Evolutionary conservation across 2,888 invertebrate species (phyloP).

Genomic region (Orthosia gothica): DNA sequence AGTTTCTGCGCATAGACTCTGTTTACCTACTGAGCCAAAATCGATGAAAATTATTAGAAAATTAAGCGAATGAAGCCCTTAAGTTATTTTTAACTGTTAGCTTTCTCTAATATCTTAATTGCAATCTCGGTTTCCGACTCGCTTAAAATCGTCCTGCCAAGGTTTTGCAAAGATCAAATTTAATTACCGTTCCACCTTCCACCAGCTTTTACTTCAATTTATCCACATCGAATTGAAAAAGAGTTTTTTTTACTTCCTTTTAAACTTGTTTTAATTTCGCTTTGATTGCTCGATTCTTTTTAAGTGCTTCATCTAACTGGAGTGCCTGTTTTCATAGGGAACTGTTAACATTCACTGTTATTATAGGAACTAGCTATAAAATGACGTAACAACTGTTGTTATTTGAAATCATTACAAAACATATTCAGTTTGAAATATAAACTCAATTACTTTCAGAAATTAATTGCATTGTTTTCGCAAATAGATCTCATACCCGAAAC

Average conservation of each 20-base stretch:
- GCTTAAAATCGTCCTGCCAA: slow-evolving; percentile 41
- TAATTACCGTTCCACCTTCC: slow-evolving; percentile 60
- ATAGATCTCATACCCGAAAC: slow-evolving; percentile 48
- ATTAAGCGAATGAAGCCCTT: not conserved
- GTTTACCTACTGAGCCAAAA: slow-evolving; percentile 12
- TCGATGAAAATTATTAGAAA: slow-evolving; percentile 15
- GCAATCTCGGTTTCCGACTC: slow-evolving; percentile 54
- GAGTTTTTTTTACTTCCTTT: slow-evolving; percentile 43
- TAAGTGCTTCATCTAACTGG: slow-evolving; percentile 41
- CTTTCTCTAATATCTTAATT: slow-evolving; percentile 60
- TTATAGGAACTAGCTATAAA: not conserved
- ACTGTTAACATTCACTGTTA: not conserved
- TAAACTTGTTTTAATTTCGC: slow-evolving; percentile 58
- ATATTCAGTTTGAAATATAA: slow-evolving; percentile 31
- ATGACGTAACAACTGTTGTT: not conserved
- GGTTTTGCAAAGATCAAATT: slow-evolving; percentile 64
- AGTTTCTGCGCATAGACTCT: slow-evolving; percentile 7
- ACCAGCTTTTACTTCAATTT: slow-evolving; percentile 55
- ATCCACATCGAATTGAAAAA: slow-evolving; percentile 54
- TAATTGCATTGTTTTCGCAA: slow-evolving; percentile 41
- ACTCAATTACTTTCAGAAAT: slow-evolving; percentile 1
- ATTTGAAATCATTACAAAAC: not conserved
- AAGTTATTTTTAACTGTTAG: slow-evolving; percentile 40
- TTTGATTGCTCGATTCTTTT: slow-evolving; percentile 59
- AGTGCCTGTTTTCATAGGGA: slow-evolving; percentile 25